Evolutionary conservation across 2,113 vertebrate genomes (phyloP).

Genomic region (Myotis lucifugus): DNA sequence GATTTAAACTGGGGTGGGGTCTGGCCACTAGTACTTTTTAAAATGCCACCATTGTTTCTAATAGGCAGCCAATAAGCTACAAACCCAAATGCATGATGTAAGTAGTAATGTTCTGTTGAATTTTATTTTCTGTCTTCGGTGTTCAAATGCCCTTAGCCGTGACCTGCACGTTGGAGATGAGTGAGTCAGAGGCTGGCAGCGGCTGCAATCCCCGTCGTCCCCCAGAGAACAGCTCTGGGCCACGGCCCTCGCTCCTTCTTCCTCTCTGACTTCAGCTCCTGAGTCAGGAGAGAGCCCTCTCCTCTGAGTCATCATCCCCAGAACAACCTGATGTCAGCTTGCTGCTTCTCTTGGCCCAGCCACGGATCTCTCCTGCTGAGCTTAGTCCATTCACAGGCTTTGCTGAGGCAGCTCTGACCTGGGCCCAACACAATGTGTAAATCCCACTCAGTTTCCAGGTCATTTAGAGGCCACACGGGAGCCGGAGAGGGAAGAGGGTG

Average conservation of each 20-base stretch:
- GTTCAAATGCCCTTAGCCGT: background rate
- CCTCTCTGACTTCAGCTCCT: constrained; percentile 18
- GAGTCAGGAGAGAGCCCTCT: background rate
- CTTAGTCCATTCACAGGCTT: constrained; percentile 33
- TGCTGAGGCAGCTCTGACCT: constrained; percentile 42
- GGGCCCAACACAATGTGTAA: background rate
- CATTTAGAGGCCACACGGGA: constrained; percentile 7
- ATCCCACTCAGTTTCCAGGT: constrained; percentile 14
- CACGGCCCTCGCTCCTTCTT: background rate
- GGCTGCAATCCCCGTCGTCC: background rate
- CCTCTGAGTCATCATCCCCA: background rate
- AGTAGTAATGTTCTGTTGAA: background rate
- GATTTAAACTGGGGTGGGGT: background rate
- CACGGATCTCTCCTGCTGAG: background rate
- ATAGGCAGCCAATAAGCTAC: fast-evolving
- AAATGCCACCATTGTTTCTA: background rate
- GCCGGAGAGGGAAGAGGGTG: background rate
- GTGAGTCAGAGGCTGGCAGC: constrained; percentile 53
- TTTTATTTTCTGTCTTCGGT: background rate
- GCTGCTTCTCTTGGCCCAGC: background rate
- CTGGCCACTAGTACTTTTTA: background rate
- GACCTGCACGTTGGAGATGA: background rate
- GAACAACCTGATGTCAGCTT: background rate
- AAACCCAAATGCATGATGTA: background rate
- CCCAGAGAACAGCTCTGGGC: constrained; percentile 16